Evolutionary conservation across 2,888 invertebrate genomes (phyloP), one percentile per base, ranked within the genome.

Genomic region (Heliconius ethilla): DNA sequence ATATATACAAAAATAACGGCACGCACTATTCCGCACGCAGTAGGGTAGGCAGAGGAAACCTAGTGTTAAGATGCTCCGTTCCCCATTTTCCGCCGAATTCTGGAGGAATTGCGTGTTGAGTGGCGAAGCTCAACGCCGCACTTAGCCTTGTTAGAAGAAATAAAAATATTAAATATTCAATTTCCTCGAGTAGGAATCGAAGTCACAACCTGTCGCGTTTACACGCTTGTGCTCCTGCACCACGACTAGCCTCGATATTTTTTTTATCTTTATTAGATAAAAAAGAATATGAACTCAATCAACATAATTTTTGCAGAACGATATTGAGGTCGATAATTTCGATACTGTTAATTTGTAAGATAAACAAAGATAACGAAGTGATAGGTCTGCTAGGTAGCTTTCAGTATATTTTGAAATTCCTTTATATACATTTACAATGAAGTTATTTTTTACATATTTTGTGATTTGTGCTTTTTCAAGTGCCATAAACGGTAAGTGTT

Each of bases 271-370:
- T 25, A 15, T 25, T 69, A 45, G 15, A 45, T 69, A 45, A 37
- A n/a, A 27, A 11, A 27, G 25, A 67, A 69, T 45, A 15, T 69
- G n/a, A 18, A 25, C 45, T 45, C 40, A 69, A 45, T 40, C 15
- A 6, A 40, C n/a, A 22, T n/a, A 40, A 45, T 25, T 69, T 69
- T 69, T 69, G 40, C 69, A 9, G 25, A 69, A 69, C 69, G 25
- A 69, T 3, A 69, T 45, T 15, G 9, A 45, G 69, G 25, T 37
- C 72, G 59, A 72, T 72, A 59, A 72, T 37, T 59, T 72, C 33
- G 72, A 72, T 72, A 72, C 9, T 72, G 59, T 59, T 59, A 59
- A 59, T 72, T 72, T 72, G 15, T 59, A 25, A 29, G 72, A 72
- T 72, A 72, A 37, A 37, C 33, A 22, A 55, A 63, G 76, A 62